Base-by-base conservation (phyloP, 2,113 vertebrate species). In the Empidonax traillii region DNA sequence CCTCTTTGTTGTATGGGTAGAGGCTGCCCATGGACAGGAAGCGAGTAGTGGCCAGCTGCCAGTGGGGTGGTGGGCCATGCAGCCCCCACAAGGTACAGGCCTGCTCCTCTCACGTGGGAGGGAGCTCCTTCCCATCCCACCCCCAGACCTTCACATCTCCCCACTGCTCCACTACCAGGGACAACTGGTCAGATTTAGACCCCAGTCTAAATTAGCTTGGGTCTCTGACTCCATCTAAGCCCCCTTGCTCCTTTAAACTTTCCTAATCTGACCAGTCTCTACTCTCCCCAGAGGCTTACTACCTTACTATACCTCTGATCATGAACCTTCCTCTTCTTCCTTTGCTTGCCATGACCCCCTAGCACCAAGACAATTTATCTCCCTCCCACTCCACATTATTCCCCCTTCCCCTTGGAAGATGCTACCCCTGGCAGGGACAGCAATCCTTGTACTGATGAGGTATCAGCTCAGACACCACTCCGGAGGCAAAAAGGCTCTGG, bases 21-120 rank as follows among this genome's bases (percentile, higher is more conserved):
- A 27, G 24, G 39, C 7, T 84, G 43, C 31, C 47, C 35, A 27
- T 2, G 25, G 39, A n/a, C 0, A 2, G 1, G 8, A 30, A 53
- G 23, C 3, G 15, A 61, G 39, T 1, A 3, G 37, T 33, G 65
- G 41, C 14, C 2, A 10, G 39, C 10, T 74, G 47, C 47, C 12
- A 14, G 24, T 39, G 33, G 43, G 15, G 10, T 6, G 5, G 4
- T 43, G 52, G 39, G 33, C 9, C 39, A 71, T 1, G 2, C 52
- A 85, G 43, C 14, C 3, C 6, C 2, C 9, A 4, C 0, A 0
- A 6, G 3, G 53, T 25, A 63, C 47, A 43, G 56, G 52, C 21
- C 51, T 46, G 31, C 62, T 92, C 59, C 53, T 35, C n/a, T 35
- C 28, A 66, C 24, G 27, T 3, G 5, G 31, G 10, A 78, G 5